Evolutionary conservation across 2,797 vertebrate species (phyloP).

Genomic region (Brachymystax lenok): DNA sequence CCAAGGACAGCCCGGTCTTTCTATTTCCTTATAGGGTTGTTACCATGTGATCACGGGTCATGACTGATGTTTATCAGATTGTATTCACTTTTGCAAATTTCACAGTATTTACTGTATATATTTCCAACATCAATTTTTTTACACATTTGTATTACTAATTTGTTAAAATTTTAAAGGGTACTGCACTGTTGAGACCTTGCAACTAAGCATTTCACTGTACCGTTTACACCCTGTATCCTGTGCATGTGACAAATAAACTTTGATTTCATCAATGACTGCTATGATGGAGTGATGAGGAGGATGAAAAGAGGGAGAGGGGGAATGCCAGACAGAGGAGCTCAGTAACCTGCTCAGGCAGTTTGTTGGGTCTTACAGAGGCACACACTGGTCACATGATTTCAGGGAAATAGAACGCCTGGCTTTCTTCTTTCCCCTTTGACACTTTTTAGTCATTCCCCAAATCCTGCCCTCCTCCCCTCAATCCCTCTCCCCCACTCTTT

Average conservation of each 20-base stretch:
- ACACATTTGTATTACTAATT: too few species aligned
- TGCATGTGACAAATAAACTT: too few species aligned
- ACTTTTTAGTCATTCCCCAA: slow-evolving; percentile 51
- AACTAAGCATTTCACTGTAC: too few species aligned
- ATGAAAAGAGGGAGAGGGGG: slow-evolving; percentile 26
- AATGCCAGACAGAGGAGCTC: slow-evolving; percentile 40
- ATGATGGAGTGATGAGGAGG: background rate
- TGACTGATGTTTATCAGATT: background rate
- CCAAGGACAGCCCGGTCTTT: background rate
- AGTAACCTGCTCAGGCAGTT: slow-evolving; percentile 61
- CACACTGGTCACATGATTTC: slow-evolving; percentile 71
- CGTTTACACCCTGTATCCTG: too few species aligned
- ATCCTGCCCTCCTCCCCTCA: slow-evolving; percentile 49
- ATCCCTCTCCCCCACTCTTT: slow-evolving; percentile 24
- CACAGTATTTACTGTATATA: too few species aligned
- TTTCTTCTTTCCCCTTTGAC: slow-evolving; percentile 50
- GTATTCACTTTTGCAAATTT: too few species aligned
- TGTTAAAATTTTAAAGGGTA: too few species aligned
- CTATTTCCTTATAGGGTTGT: background rate
- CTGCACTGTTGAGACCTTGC: too few species aligned
- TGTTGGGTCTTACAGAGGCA: slow-evolving; percentile 16
- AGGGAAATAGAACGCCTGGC: slow-evolving; percentile 69
- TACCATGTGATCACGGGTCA: background rate
- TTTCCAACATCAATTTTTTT: too few species aligned
- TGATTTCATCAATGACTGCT: background rate